phyloP scores from a whole-genome alignment of 1,140 invertebrate species.

The Drosophila baimaii region DNA sequence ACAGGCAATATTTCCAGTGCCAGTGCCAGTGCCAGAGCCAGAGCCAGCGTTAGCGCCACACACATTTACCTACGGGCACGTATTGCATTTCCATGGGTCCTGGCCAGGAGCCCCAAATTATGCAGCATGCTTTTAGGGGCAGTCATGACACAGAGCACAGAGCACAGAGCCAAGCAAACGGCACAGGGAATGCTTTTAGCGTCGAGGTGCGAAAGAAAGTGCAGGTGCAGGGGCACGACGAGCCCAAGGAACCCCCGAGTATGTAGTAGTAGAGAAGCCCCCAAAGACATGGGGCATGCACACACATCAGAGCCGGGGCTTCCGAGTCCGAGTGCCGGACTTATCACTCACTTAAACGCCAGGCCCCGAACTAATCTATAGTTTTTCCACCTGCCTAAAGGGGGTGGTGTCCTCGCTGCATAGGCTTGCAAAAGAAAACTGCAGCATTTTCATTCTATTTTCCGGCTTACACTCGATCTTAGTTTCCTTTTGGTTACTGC shows the following conservation, averaged over 20 bases:
- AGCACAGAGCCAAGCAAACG: background rate
- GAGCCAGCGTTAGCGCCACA: background rate
- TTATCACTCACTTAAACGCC: constrained; percentile 28
- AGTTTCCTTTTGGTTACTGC: constrained; percentile 22
- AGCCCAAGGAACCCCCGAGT: background rate
- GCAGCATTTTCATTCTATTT: no score
- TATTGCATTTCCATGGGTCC: constrained; percentile 59
- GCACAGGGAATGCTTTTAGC: constrained; percentile 47
- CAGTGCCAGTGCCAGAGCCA: no score
- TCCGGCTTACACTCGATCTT: no score
- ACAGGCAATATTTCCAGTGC: constrained; percentile 56
- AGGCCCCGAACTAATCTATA: constrained; percentile 31
- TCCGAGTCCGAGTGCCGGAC: constrained; percentile 34
- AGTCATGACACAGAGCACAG: constrained; percentile 22
- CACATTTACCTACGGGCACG: constrained; percentile 39
- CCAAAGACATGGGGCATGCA: constrained; percentile 14
- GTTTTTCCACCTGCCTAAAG: background rate
- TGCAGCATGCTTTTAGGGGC: constrained; percentile 50
- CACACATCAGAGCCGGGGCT: constrained; percentile 11
- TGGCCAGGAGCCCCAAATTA: constrained; percentile 39
- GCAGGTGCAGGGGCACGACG: constrained; percentile 8
- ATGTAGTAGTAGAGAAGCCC: constrained; percentile 2
- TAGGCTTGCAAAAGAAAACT: no score
- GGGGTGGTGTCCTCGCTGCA: background rate
- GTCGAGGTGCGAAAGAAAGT: background rate